Conservation (phyloP, 2,797 vertebrate genomes). For the Cirrhinus mrigala region DNA sequence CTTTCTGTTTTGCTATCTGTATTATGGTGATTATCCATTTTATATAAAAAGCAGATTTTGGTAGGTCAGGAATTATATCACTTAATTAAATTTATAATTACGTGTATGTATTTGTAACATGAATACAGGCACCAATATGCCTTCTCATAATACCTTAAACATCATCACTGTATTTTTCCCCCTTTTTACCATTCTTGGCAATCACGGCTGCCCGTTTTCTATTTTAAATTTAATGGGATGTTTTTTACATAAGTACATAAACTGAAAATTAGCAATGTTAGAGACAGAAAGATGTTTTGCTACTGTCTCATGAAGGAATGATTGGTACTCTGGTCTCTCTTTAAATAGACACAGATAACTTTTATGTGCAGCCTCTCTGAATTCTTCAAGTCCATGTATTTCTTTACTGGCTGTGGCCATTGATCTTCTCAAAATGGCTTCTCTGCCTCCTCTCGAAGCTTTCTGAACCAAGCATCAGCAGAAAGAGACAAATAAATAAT, state of each 20-base stretch:
- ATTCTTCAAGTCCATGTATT: background rate
- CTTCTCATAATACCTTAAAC: background rate
- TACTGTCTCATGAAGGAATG: background rate
- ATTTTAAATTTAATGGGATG: background rate
- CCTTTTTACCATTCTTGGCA: too few relatives aligned
- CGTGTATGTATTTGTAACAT: too few relatives aligned
- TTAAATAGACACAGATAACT: background rate
- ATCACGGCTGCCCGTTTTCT: too few relatives aligned
- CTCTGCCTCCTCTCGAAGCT: conserved; percentile 20
- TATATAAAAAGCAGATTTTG: background rate
- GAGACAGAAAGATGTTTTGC: background rate
- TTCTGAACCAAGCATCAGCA: conserved; percentile 24
- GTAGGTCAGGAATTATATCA: background rate
- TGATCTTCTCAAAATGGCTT: conserved; percentile 37
- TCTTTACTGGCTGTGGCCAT: conserved; percentile 1
- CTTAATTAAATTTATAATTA: too few relatives aligned
- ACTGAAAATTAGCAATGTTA: background rate
- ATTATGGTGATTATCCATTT: background rate
- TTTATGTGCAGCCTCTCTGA: conserved; percentile 7
- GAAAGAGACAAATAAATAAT: conserved; percentile 19
- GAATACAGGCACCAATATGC: background rate
- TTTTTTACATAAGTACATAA: background rate
- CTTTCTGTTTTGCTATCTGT: background rate
- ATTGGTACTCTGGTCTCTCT: background rate
- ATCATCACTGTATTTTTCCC: too few relatives aligned